Evolutionary conservation across 1,140 invertebrate genomes (phyloP).

Genomic region (Musca domestica): DNA sequence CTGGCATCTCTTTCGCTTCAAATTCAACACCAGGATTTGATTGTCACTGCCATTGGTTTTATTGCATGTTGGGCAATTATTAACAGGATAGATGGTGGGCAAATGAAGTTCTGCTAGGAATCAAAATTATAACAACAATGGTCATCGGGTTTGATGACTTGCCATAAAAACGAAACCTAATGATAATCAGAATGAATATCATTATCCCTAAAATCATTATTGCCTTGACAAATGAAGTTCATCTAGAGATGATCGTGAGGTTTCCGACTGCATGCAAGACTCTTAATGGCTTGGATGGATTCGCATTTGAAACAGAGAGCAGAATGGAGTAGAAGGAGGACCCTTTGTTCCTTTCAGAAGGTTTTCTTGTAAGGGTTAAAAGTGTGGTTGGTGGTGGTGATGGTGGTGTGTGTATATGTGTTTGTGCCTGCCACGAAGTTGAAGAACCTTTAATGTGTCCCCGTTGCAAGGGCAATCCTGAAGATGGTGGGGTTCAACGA

Average conservation of each 20-base stretch:
- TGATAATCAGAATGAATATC: no score
- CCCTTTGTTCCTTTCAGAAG: not conserved
- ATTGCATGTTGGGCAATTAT: no score
- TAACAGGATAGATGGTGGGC: no score
- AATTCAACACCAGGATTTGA: no score
- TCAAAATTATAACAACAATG: no score
- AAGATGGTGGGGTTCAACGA: slow-evolving; percentile 18
- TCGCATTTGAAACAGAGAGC: not conserved
- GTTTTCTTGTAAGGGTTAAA: not conserved
- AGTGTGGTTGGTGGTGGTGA: not conserved
- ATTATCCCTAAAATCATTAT: no score
- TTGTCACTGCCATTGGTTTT: no score
- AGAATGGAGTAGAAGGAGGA: not conserved
- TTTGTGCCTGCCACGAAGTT: slow-evolving; percentile 2
- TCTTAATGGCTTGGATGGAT: not conserved
- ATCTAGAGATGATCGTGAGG: slow-evolving; percentile 11
- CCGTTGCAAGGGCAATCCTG: slow-evolving; percentile 21
- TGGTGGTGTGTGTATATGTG: not conserved
- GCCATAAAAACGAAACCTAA: no score
- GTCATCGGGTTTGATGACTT: no score
- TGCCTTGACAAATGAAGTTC: not conserved
- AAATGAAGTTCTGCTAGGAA: no score
- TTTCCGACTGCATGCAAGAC: slow-evolving; percentile 17
- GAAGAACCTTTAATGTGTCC: slow-evolving; percentile 18
- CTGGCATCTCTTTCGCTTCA: no score